These are phyloP conservation scores for Elymnias hypermnestra DNA, from an alignment of 1,140 invertebrate species.

Conservation along the genomic window DNA sequence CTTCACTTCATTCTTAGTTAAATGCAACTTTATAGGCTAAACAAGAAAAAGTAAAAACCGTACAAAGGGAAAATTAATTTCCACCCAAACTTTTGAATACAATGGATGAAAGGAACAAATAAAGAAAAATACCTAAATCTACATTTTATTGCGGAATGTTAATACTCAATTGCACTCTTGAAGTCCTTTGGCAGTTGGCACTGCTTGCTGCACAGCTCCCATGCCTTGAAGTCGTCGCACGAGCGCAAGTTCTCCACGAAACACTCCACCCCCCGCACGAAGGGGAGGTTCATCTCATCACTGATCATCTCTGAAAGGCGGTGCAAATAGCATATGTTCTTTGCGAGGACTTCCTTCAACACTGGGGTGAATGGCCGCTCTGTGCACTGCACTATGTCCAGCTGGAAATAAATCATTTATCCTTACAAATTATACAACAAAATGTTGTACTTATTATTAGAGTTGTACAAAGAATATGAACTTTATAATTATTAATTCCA, in stretches of 20 bases:
- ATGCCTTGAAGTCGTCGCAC: conserved; percentile 69
- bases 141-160: conserved; percentile 62
- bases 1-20: too few relatives aligned
- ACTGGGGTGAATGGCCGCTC: conserved; percentile 57
- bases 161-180: conserved; percentile 67
- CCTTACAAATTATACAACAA: background rate
- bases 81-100: too few relatives aligned
- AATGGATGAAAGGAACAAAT: conserved; percentile 21
- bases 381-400: conserved; percentile 64
- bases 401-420: conserved; percentile 56
- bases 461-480: too few relatives aligned
- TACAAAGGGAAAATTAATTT: too few relatives aligned
- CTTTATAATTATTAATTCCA: too few relatives aligned
- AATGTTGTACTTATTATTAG: background rate
- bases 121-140: conserved; percentile 38
- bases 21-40: too few relatives aligned
- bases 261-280: conserved; percentile 63
- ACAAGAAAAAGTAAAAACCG: too few relatives aligned
- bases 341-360: conserved; percentile 65
- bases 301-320: conserved; percentile 64
- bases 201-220: conserved; percentile 65
- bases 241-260: conserved; percentile 61
- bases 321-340: conserved; percentile 66
- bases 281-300: conserved; percentile 66
- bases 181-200: conserved; percentile 68